These are phyloP conservation scores for Toxotes lorentzi DNA, from an alignment of 2,797 vertebrate species.

Conservation along the genomic window DNA sequence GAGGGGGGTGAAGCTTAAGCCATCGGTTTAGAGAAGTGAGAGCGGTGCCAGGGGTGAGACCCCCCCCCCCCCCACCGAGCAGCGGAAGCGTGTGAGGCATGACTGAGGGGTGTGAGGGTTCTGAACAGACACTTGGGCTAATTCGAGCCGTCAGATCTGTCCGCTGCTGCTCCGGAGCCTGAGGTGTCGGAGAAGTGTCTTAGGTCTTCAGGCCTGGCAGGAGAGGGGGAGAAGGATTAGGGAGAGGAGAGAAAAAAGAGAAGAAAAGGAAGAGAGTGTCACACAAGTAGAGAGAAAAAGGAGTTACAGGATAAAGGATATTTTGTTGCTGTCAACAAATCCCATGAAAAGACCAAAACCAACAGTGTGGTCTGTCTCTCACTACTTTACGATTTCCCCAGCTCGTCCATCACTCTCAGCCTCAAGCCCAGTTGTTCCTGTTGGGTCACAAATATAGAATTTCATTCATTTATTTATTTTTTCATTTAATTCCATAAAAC, in stretches of 20 bases:
- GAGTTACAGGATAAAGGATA: background rate
- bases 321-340: slow-evolving; percentile 4
- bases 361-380: background rate
- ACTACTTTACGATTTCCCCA: background rate
- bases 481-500: background rate
- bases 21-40: slow-evolving; percentile 58
- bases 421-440: background rate
- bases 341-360: background rate
- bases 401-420: background rate
- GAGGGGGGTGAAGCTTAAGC: slow-evolving; percentile 46
- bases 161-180: slow-evolving; percentile 73
- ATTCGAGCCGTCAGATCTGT: slow-evolving; percentile 88
- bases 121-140: slow-evolving; percentile 85
- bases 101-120: slow-evolving; percentile 83
- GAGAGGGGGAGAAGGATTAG: slow-evolving; percentile 2
- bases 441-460: background rate
- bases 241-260: background rate
- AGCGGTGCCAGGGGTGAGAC: slow-evolving; percentile 61
- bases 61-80: slow-evolving; percentile 61
- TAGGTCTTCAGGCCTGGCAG: slow-evolving; percentile 59
- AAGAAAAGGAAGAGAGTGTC: background rate
- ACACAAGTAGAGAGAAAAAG: background rate
- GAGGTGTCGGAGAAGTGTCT: slow-evolving; percentile 83
- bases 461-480: background rate
- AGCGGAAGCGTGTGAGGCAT: slow-evolving; percentile 84